Evolutionary conservation across 2,113 vertebrate genomes (phyloP).

Genomic region (Morone chrysops): DNA sequence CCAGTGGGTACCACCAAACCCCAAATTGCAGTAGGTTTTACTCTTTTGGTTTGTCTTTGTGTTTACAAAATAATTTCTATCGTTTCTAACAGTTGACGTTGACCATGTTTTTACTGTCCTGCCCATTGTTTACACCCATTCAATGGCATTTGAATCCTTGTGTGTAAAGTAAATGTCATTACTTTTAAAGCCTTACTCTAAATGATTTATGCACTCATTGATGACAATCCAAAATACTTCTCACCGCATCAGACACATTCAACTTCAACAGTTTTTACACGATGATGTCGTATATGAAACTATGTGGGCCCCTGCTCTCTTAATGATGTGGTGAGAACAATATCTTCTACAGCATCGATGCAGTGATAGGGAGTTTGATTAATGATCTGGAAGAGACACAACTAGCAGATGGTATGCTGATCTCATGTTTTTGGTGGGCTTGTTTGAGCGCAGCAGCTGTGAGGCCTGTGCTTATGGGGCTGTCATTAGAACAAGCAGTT

Average conservation of each 20-base stretch:
- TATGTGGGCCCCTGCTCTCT: conserved; percentile 47
- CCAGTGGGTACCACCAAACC: conserved; percentile 17
- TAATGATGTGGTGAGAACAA: conserved; percentile 69
- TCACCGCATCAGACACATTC: conserved; percentile 44
- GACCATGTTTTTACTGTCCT: not conserved
- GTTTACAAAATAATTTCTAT: not conserved
- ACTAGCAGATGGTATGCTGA: conserved; percentile 76
- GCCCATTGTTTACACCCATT: not conserved
- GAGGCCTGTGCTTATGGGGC: conserved; percentile 51
- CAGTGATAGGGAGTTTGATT: conserved; percentile 78
- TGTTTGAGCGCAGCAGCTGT: conserved; percentile 64
- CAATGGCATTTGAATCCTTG: not conserved
- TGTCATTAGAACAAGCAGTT: conserved; percentile 73
- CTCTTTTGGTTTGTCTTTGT: not conserved
- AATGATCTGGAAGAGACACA: conserved; percentile 72
- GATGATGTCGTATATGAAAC: conserved; percentile 71
- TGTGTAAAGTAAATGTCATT: not conserved
- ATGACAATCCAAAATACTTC: conserved; percentile 37
- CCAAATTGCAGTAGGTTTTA: not conserved
- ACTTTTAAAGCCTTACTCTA: conserved; percentile 9
- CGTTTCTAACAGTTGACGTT: not conserved
- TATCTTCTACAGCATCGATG: conserved; percentile 57
- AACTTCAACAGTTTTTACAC: conserved; percentile 55
- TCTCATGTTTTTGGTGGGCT: conserved; percentile 70
- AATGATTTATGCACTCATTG: conserved; percentile 31